Percentiles rank a stretch among this genome's conserved stretches.
These are phyloP conservation scores for Pristionchus maxplancki DNA, from an alignment of 2,888 invertebrate genomes.

Conservation along the genomic window DNA sequence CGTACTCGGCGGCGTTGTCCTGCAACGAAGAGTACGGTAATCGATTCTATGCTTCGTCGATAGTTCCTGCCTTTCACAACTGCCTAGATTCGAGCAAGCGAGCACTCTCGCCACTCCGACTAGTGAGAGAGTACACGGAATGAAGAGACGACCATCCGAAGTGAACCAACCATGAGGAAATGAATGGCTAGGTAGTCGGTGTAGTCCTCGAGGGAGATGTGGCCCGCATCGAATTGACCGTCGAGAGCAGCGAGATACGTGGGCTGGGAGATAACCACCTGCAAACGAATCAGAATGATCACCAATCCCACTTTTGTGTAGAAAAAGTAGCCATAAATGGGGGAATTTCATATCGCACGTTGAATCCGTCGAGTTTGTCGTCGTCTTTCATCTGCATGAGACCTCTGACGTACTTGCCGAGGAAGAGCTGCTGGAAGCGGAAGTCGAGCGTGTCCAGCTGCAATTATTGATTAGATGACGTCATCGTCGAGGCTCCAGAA, in stretches of 20 bases:
- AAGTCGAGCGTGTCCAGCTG: slow-evolving; percentile 44
- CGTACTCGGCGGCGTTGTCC: slow-evolving; percentile 37
- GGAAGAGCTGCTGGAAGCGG: slow-evolving; percentile 53
- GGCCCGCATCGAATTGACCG: slow-evolving; percentile 46
- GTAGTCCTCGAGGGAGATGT: slow-evolving; percentile 43
- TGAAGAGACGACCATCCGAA: too few species aligned
- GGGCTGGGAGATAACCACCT: slow-evolving; percentile 55
- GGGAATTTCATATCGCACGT: too few species aligned
- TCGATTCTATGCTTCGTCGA: too few species aligned
- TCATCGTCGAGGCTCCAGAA: background rate
- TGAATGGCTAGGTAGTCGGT: slow-evolving; percentile 44
- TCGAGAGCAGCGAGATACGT: slow-evolving; percentile 57
- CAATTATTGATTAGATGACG: background rate
- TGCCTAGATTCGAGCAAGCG: background rate
- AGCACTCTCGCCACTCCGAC: too few species aligned
- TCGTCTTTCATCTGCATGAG: background rate
- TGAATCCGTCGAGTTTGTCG: background rate
- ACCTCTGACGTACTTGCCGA: slow-evolving; percentile 52
- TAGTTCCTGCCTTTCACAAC: too few species aligned
- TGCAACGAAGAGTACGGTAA: background rate
- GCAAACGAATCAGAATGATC: background rate
- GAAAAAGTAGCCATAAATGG: too few species aligned
- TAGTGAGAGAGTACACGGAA: too few species aligned
- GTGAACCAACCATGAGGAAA: slow-evolving; percentile 35
- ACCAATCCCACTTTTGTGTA: too few species aligned